Evolutionary conservation across 2,797 vertebrate genomes (phyloP), one percentile per base, ranked within the genome.

Genomic region (Tragopan temminckii): DNA sequence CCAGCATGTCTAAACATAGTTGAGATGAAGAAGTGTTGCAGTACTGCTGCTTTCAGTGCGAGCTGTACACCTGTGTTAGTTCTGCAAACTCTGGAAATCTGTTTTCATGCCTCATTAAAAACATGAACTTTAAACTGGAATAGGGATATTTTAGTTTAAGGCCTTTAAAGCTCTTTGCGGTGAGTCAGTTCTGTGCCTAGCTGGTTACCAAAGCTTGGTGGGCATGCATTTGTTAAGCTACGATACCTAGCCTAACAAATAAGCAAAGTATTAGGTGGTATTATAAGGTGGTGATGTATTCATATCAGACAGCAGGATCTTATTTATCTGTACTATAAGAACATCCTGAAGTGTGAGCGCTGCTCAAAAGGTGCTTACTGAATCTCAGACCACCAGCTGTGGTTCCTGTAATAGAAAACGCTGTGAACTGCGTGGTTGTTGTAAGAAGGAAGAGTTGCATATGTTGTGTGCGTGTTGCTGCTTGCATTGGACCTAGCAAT

Each of bases 121-220:
- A 2, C 23, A 31, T 8, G 11, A 63, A 45, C 53, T 72, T 57
- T 11, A 59, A 43, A 70, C 19, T 48, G 29, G 17, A 46, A 6
- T 70, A 29, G 10, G 16, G 4, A 72, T 63, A 24, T 14, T 77
- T 67, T 80, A 6, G 5, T 29, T 69, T 35, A 38, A 70, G 35
- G 5, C 38, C 36, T 52, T 38, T 33, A 2, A 33, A 63, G 27
- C 13, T 13, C 5, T 38, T 74, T 67, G 3, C 23, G 19, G 20
- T 1, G n/a, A 50, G 18, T 70, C 25, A 18, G 57, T 38, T 50
- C 9, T 9, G 42, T 6, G 2, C 19, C 3, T 10, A 29, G 42
- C 23, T 25, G 18, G 25, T 31, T 75, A 53, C 6, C 2, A 1
- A 9, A 80, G 63, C 31, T 24, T 0, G 1, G 11, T 27, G n/a